Base-by-base conservation (phyloP, 2,888 invertebrate genomes). In the Agriopis leucophaearia region DNA sequence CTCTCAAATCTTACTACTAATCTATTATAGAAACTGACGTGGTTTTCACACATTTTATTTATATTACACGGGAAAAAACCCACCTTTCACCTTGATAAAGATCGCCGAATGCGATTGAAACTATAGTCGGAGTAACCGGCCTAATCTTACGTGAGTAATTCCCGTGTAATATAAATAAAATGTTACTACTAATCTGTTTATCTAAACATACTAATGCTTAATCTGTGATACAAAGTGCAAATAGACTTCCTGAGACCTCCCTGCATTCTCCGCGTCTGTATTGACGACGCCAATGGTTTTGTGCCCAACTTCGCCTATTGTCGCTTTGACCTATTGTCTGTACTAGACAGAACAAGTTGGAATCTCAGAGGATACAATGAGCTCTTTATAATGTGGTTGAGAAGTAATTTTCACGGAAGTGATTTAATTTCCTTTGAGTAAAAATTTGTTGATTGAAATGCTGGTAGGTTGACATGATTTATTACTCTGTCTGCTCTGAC, bases 221-320 rank as follows among this genome's bases (percentile, higher is more conserved):
- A 7, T 27, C 13, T n/a, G 27, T 27, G 27, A 5, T 15, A 42
- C 13, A 12, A 55, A 40, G 55, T 55, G 42, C 55, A 42, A 55
- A 55, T 55, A 55, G 42, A 55, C 42, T 42, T 55, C 55, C 55
- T n/a, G 36, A 58, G 45, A 58, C 45, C 45, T 64, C 15, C 27
- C 58, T 52, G 57, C 12, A 3, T 35, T 36, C 51, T 15, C 47
- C 44, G 16, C n/a, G 44, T 36, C 38, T 45, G 36, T 55, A 55
- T 35, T 70, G 73, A 76, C 74, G 78, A 78, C 73, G 78, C 76
- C 67, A 78, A 77, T 72, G 81, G 81, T 83, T 84, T 81, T 84
- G 82, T 83, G 81, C 79, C 64, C 76, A 83, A 84, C 78, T 83
- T 78, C 64, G 66, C 64, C 79, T 71, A 78, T 82, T 83, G 84